Evolutionary conservation across 2,888 invertebrate species (phyloP).

Genomic region (Cepaea hortensis): DNA sequence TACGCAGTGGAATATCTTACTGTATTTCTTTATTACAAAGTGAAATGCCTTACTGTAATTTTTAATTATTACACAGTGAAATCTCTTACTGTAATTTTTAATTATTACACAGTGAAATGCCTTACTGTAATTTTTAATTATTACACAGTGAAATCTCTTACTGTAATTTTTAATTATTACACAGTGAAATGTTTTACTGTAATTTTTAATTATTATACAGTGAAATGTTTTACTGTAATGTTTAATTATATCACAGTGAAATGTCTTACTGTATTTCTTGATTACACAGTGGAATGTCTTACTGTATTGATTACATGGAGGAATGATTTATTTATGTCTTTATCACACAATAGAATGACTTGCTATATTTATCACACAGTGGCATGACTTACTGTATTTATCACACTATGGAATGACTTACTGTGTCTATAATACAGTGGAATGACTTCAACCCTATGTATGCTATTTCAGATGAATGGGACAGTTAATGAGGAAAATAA

Average conservation of each 20-base stretch:
- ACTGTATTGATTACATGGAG: background rate
- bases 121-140: too few species aligned
- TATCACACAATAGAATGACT: background rate
- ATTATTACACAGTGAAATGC: too few species aligned
- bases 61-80: too few species aligned
- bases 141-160: too few species aligned
- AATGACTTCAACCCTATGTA: background rate
- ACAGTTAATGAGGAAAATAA: constrained; percentile 41
- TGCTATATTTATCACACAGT: background rate
- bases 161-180: too few species aligned
- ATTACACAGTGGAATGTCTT: background rate
- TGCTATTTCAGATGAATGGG: constrained; percentile 57
- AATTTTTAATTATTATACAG: too few species aligned
- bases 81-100: too few species aligned
- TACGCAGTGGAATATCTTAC: too few species aligned
- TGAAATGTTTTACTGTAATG: too few species aligned
- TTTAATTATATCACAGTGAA: background rate
- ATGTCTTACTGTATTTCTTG: background rate
- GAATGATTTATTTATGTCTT: background rate
- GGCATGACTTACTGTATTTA: background rate
- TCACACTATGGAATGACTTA: background rate
- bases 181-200: too few species aligned
- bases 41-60: too few species aligned
- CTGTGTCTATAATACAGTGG: background rate
- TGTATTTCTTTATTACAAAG: too few species aligned